These are phyloP conservation scores for Hymenopus coronatus DNA, from an alignment of 2,888 invertebrate species.

Conservation along the genomic window DNA sequence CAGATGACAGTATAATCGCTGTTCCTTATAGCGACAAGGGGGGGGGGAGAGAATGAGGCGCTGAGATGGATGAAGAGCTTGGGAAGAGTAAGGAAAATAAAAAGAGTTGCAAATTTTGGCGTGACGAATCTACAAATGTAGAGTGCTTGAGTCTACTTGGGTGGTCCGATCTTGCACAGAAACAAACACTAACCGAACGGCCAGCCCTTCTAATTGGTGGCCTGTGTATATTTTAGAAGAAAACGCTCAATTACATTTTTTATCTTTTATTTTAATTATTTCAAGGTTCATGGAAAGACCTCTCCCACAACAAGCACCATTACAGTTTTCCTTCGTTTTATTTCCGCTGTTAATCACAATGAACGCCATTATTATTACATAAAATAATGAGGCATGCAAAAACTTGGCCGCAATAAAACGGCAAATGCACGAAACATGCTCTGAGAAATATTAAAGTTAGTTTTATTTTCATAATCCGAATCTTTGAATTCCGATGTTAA, in stretches of 20 bases:
- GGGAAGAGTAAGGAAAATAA: not conserved
- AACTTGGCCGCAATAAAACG: no score
- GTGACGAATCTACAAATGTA: not conserved
- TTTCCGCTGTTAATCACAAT: not conserved
- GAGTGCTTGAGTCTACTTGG: not conserved
- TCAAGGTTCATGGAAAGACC: not conserved
- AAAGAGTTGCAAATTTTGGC: slow-evolving; percentile 3
- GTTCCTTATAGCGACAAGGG: not conserved
- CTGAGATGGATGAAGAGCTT: not conserved
- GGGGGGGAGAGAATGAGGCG: not conserved
- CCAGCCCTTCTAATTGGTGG: not conserved
- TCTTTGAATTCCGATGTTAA: no score
- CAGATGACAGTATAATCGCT: not conserved
- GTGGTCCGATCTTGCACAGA: not conserved
- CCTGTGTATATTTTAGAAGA: not conserved
- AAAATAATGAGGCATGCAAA: not conserved
- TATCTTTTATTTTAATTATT: not conserved
- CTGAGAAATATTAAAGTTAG: no score
- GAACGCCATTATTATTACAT: not conserved
- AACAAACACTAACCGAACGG: not conserved
- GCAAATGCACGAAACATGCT: no score
- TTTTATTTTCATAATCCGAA: no score
- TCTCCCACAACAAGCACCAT: not conserved
- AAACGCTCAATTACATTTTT: not conserved
- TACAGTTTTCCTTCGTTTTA: not conserved